phyloP scores from a whole-genome alignment of 2,113 vertebrate genomes.

The Aspidoscelis tigris region DNA sequence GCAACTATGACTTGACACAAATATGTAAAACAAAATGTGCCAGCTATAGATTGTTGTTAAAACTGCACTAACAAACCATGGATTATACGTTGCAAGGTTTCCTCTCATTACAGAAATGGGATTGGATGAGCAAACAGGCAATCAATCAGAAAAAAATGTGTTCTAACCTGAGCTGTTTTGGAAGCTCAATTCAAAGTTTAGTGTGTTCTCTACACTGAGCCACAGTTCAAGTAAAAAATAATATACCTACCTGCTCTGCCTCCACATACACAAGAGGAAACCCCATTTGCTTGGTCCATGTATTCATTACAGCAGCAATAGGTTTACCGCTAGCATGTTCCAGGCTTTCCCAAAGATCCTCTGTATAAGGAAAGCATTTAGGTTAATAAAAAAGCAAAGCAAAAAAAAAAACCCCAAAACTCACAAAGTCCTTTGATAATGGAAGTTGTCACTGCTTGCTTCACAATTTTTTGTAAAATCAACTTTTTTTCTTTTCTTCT shows the following conservation, averaged over 20 bases:
- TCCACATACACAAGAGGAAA: slow-evolving; percentile 95
- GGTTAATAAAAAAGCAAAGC: neutral
- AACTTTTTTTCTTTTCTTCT: too few relatives aligned
- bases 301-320: slow-evolving; percentile 94
- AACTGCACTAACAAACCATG: neutral
- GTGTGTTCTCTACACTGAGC: neutral
- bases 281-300: slow-evolving; percentile 99
- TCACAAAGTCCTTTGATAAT: neutral
- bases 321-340: slow-evolving; percentile 95
- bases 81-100: neutral
- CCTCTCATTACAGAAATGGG: neutral
- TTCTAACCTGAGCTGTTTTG: neutral
- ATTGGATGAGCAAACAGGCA: neutral
- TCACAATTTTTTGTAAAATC: too few relatives aligned
- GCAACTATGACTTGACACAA: neutral
- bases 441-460: too few relatives aligned
- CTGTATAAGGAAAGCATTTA: slow-evolving; percentile 70
- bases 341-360: slow-evolving; percentile 97
- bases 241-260: slow-evolving; percentile 87
- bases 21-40: neutral
- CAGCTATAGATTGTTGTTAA: neutral
- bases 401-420: neutral
- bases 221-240: neutral
- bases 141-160: neutral
- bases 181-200: neutral